Evolutionary conservation across 1,140 invertebrate species (phyloP), one percentile per base, ranked within the genome.

Genomic region (Cephus cinctus): DNA sequence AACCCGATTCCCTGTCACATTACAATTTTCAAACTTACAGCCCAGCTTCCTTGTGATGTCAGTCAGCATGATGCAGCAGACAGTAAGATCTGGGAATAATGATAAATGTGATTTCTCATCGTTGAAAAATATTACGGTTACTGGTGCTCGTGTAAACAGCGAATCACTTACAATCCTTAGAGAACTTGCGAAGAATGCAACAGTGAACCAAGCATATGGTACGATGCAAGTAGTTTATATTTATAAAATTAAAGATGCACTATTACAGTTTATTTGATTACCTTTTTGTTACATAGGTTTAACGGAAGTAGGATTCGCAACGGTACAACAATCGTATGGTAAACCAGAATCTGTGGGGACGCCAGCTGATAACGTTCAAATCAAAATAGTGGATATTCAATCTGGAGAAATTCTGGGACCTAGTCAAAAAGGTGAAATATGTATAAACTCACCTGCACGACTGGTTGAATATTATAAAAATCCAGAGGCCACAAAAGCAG

Each of bases 401-500:
- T 76, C 66, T 1, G 70, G 71, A 4, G 51, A 60, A 36, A 39
- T 41, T 15, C 44, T 80, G 2, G 70, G 67, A 6, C 59, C 67
- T 0, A 68, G 76, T 43, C 21, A 78, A 51, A 46, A 50, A 11
- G 81, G 80, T 25, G 81, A 82, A 63, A 36, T 82, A 9, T 76
- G 65, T 12, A 50, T 73, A 5, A 72, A 70, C 59, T 67, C 71
- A 0, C 56, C 61, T 0, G 58, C 62, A 2, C 57, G 73, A 5
- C 77, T 77, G 74, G 69, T 56, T 2, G 71, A 73, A 11, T 82
- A 82, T 50, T 74, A 60, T 43, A 68, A 69, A 3, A 74, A 84
- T 57, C 71, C 76, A 1, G 69, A 81, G 47, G 82, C 81, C 9
- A 87, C 84, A 0, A 73, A 67, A 3, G 69, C 75, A 11, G 74